Conservation (phyloP, 1,140 invertebrate genomes). For the Zaprionus gabonicus region DNA sequence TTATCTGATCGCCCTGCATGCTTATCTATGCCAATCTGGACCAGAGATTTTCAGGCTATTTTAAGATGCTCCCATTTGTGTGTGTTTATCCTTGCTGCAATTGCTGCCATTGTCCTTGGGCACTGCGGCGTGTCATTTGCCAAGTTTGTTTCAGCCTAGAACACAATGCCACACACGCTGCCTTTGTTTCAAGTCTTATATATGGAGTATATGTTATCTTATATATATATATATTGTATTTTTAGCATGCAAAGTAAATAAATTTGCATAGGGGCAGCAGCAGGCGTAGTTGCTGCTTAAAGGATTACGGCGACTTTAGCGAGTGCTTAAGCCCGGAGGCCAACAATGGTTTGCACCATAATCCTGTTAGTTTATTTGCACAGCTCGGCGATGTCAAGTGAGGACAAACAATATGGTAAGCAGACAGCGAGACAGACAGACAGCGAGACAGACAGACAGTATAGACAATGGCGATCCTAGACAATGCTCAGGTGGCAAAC, state of each 20-base stretch:
- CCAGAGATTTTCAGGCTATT: slow-evolving; percentile 25
- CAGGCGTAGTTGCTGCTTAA: slow-evolving; percentile 49
- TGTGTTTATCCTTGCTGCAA: slow-evolving; percentile 30
- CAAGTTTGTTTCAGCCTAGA: slow-evolving; percentile 27
- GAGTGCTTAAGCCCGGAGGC: slow-evolving; percentile 47
- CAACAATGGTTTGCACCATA: slow-evolving; percentile 64
- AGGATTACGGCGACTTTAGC: slow-evolving; percentile 56
- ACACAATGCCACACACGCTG: slow-evolving; percentile 40
- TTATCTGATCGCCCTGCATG: slow-evolving; percentile 36
- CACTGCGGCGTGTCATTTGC: slow-evolving; percentile 63
- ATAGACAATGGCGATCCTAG: slow-evolving; percentile 58
- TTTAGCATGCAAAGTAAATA: slow-evolving; percentile 75
- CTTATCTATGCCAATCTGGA: slow-evolving; percentile 25
- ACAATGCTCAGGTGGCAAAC: slow-evolving; percentile 23
- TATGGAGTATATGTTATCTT: slow-evolving; percentile 31
- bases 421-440: slow-evolving; percentile 12
- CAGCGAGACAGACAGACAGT: background rate
- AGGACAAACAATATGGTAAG: slow-evolving; percentile 42
- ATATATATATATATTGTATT: slow-evolving; percentile 44
- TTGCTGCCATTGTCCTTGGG: slow-evolving; percentile 77
- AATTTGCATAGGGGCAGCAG: slow-evolving; percentile 67
- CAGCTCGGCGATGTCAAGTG: slow-evolving; percentile 63
- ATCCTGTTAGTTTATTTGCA: slow-evolving; percentile 78
- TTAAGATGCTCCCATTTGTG: slow-evolving; percentile 41
- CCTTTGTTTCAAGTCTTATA: slow-evolving; percentile 53